phyloP scores from a whole-genome alignment of 2,888 invertebrate genomes.

The Oscheius sp. region DNA sequence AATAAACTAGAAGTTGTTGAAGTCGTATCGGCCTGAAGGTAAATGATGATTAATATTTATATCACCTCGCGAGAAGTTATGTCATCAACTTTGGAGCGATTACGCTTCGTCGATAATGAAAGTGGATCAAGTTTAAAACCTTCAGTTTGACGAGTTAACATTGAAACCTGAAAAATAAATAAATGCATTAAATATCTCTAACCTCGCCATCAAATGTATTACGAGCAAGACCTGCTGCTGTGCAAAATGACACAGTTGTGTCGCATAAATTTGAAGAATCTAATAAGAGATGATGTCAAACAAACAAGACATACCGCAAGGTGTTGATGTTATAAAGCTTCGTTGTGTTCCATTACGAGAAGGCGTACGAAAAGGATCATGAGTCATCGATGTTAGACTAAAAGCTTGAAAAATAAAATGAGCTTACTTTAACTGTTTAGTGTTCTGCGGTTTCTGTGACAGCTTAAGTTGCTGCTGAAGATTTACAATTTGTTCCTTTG shows the following conservation, averaged over 20 bases:
- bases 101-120: no score
- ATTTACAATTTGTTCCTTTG: conserved; percentile 1
- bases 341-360: neutral
- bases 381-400: conserved; percentile 19
- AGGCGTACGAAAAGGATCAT: conserved; percentile 25
- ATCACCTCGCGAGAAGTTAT: no score
- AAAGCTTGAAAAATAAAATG: neutral
- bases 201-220: conserved; percentile 2
- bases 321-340: conserved; percentile 24
- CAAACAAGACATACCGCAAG: neutral
- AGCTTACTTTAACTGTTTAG: conserved; percentile 16
- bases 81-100: no score
- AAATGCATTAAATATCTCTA: neutral
- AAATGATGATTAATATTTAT: no score
- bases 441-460: neutral
- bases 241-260: neutral
- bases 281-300: neutral
- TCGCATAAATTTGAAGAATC: neutral
- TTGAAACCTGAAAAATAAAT: conserved; percentile 4
- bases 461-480: neutral
- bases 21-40: no score
- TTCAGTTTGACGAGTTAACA: neutral
- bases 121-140: neutral
- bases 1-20: no score
- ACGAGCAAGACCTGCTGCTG: neutral